Percentiles rank a stretch among this genome's conserved stretches.
These are phyloP conservation scores for Haliclystus octoradiatus DNA, from an alignment of 30 jellyfish, hydroid and myxozoan genomes.

Conservation along the genomic window DNA sequence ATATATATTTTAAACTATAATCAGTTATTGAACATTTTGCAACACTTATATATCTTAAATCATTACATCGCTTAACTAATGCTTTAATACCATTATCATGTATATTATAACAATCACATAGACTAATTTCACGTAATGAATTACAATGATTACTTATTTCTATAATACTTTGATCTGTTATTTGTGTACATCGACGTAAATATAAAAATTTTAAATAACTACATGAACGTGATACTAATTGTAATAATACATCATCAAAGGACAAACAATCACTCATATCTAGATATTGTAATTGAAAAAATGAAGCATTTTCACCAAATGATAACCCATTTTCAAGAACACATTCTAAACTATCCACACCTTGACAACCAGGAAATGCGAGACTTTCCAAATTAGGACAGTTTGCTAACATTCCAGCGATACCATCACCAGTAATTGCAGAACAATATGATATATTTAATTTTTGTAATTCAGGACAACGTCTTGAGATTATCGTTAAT, in stretches of 20 bases:
- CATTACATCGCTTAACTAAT: constrained; percentile 39
- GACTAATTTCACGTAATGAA: constrained; percentile 53
- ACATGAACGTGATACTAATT: constrained; percentile 42
- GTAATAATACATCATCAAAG: constrained; percentile 37
- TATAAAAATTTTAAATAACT: constrained; percentile 54
- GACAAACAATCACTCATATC: constrained; percentile 62
- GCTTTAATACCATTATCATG: constrained; percentile 53
- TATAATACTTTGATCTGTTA: constrained; percentile 52
- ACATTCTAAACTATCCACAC: constrained; percentile 24
- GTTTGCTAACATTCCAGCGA: constrained; percentile 42
- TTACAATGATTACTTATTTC: constrained; percentile 57
- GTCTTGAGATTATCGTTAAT: constrained; percentile 35
- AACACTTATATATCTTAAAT: constrained; percentile 58
- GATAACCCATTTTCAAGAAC: constrained; percentile 20
- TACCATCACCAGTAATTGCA: constrained; percentile 51
- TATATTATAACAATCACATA: constrained; percentile 50
- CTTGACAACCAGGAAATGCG: constrained; percentile 48
- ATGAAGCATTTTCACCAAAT: constrained; percentile 63
- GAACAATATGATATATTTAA: constrained; percentile 44
- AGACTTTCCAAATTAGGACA: constrained; percentile 63
- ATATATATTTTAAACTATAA: constrained; percentile 37
- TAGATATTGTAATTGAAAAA: constrained; percentile 51
- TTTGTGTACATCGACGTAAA: constrained; percentile 55
- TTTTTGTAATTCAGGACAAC: constrained; percentile 64
- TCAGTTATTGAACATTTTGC: constrained; percentile 72